phyloP scores from a whole-genome alignment of 2,888 invertebrate species.

The Hyles lineata region DNA sequence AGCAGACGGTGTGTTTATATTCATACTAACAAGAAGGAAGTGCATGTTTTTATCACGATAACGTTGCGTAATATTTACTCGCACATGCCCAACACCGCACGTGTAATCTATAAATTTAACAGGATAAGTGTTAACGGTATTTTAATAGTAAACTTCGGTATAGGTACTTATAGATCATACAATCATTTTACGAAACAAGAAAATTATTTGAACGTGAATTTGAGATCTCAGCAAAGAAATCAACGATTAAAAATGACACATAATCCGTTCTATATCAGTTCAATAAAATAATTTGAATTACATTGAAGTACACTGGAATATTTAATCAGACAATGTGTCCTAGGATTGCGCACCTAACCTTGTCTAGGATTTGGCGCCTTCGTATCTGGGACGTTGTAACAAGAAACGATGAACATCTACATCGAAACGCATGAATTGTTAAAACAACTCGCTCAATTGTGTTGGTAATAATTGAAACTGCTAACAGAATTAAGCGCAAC shows the following conservation, averaged over 20 bases:
- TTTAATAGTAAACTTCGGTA: background rate
- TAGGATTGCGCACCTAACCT: background rate
- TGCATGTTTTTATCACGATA: conserved; percentile 53
- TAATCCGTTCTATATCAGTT: too few relatives aligned
- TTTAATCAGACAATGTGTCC: background rate
- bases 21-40: conserved; percentile 39
- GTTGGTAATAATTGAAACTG: background rate
- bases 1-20: conserved; percentile 1
- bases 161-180: background rate
- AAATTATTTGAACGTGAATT: too few relatives aligned
- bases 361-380: background rate
- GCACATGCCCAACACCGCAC: conserved; percentile 46
- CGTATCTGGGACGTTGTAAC: conserved; percentile 1
- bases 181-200: too few relatives aligned
- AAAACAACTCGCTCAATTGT: background rate
- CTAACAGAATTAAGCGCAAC: background rate
- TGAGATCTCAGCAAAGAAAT: too few relatives aligned
- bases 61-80: conserved; percentile 53
- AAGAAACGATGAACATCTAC: background rate
- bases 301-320: too few relatives aligned
- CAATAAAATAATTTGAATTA: too few relatives aligned
- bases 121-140: conserved; percentile 7
- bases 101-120: conserved; percentile 15
- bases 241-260: too few relatives aligned
- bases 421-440: background rate